Conservation (phyloP, 2,113 vertebrate species). For the Cochlearius cochlearius region DNA sequence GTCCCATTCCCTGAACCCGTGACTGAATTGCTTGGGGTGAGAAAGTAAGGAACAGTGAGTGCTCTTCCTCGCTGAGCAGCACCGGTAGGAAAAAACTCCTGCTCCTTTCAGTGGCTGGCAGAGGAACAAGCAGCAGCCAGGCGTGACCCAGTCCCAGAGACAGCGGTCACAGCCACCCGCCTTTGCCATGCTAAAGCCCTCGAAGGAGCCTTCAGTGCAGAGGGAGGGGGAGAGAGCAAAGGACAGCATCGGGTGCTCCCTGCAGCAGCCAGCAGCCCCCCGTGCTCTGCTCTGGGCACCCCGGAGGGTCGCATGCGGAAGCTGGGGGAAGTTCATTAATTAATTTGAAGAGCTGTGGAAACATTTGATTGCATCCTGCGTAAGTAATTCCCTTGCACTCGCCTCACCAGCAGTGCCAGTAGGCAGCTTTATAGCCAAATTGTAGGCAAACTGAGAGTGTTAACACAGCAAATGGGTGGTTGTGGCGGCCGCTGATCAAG, state of each 20-base stretch:
- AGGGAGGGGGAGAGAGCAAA: not conserved
- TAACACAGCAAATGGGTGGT: not conserved
- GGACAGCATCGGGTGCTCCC: accelerated
- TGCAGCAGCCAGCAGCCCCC: not conserved
- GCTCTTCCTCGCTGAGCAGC: not conserved
- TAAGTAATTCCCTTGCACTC: accelerated
- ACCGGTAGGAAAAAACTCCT: not conserved
- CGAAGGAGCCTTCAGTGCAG: not conserved
- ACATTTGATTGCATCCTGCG: not conserved
- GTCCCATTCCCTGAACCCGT: not conserved
- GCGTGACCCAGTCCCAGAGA: accelerated
- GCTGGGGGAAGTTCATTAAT: not conserved
- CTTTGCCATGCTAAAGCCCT: accelerated
- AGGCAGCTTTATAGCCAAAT: not conserved
- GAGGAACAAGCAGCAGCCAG: not conserved
- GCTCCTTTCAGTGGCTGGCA: not conserved
- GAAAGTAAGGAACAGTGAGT: not conserved
- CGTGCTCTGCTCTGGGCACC: accelerated
- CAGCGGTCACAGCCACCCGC: accelerated
- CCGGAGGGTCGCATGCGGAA: accelerated
- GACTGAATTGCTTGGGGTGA: not conserved
- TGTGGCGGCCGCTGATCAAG: too few relatives aligned
- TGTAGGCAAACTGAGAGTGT: accelerated
- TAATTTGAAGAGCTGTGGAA: not conserved
- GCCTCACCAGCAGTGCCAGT: not conserved